These are phyloP conservation scores for Rhagoletis zephyria DNA, from an alignment of 1,140 invertebrate species.

Conservation along the genomic window DNA sequence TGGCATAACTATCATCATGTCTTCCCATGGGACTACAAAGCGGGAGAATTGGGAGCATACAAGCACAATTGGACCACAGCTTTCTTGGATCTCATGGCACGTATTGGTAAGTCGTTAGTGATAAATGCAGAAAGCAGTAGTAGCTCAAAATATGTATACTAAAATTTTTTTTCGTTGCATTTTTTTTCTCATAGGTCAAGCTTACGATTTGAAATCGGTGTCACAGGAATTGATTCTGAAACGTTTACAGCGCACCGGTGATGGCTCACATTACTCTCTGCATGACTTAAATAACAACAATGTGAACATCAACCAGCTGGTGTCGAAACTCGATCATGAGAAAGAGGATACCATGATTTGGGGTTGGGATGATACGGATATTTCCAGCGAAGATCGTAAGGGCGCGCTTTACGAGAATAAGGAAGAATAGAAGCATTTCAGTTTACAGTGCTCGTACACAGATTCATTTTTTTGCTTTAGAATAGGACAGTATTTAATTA, in stretches of 20 bases:
- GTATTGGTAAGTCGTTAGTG: slow-evolving; percentile 76
- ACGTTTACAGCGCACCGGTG: slow-evolving; percentile 78
- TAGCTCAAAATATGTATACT: too few species aligned
- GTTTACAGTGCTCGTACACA: background rate
- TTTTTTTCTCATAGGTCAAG: slow-evolving; percentile 75
- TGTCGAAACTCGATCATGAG: slow-evolving; percentile 73
- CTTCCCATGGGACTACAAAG: slow-evolving; percentile 91
- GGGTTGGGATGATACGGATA: slow-evolving; percentile 80
- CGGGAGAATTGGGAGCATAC: slow-evolving; percentile 82
- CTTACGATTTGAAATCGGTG: slow-evolving; percentile 83
- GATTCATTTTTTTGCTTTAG: slow-evolving; percentile 25
- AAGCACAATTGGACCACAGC: slow-evolving; percentile 84
- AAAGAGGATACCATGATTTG: slow-evolving; percentile 74
- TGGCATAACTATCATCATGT: slow-evolving; percentile 95
- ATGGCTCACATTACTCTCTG: slow-evolving; percentile 74
- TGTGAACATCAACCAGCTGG: slow-evolving; percentile 59
- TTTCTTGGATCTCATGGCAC: slow-evolving; percentile 86
- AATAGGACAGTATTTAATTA: slow-evolving; percentile 66
- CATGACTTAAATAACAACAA: slow-evolving; percentile 68
- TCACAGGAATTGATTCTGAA: slow-evolving; percentile 76
- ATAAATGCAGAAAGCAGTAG: too few species aligned
- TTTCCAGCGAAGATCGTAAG: slow-evolving; percentile 75
- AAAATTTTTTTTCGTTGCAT: background rate
- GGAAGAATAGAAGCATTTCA: slow-evolving; percentile 44
- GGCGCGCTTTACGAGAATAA: slow-evolving; percentile 65